Evolutionary conservation across 2,888 invertebrate species (phyloP), one percentile per base, ranked within the genome.

Genomic region (Melanostoma scalare): DNA sequence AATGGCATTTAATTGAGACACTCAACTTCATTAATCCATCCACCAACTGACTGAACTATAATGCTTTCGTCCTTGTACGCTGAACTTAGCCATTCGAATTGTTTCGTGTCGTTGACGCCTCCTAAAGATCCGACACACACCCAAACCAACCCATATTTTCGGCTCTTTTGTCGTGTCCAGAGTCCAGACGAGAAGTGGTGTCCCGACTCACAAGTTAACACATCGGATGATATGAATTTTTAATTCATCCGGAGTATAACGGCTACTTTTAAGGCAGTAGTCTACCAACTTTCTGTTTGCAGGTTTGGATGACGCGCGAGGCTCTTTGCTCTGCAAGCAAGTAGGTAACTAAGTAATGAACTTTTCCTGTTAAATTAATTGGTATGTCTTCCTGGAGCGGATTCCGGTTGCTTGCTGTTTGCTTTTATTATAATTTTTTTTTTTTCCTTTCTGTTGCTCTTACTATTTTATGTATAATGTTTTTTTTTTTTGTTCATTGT

Each of bases 341-440:
- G 63, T 56, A 67, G 68, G 63, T 76, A 85, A 80, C 68, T 72
- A 80, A 85, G 72, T 85, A 80, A 79, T 85, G 79, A 85, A 72
- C 79, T 80, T 80, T 80, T 85, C 75, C 80, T 79, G 80, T 72
- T 75, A 76, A 85, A 85, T 76, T 85, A 85, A 85, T 85, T 85
- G 79, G 75, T 80, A 63, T 72, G 67, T 65, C 75, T 85, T 80
- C 63, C 72, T 72, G 79, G 48, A 63, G 65, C 50, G 44, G 53
- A 60, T 67, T 55, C 55, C 52, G 60, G 68, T 73, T 77, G 61
- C 60, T 74, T n/a, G 31, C 53, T 67, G 63, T 69, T 82, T 82
- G 65, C 42, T 53, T 78, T 67, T 61, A 55, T 67, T 82, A 58
- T 60, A 42, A n/a, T 31, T 68, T 76, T 60, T 40, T 36, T 55